A percentile compares a stretch with the other conserved stretches of the same genome.
phyloP scores from a whole-genome alignment of 2,888 invertebrate genomes.

The Nowickia ferox region DNA sequence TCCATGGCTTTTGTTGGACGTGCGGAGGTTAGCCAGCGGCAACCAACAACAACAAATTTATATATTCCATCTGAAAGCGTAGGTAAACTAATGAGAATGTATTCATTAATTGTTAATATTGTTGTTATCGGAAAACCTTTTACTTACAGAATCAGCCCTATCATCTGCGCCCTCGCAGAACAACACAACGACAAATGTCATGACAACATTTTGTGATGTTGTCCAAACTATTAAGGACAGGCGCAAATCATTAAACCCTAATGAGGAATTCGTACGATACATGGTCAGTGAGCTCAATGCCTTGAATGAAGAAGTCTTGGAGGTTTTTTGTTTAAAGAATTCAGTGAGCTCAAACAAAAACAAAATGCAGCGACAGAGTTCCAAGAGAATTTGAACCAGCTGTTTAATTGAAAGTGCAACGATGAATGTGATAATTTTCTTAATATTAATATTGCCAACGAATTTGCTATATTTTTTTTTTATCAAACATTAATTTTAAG shows the following conservation, averaged over 20 bases:
- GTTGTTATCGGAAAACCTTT: slow-evolving; percentile 14
- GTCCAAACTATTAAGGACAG: slow-evolving; percentile 33
- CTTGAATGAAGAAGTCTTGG: slow-evolving; percentile 33
- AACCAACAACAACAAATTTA: slow-evolving; percentile 33
- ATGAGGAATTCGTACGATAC: slow-evolving; percentile 32
- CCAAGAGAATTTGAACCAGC: no score
- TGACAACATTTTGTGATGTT: slow-evolving; percentile 45
- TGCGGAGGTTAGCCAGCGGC: slow-evolving; percentile 28
- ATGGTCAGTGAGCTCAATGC: slow-evolving; percentile 36
- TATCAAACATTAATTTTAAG: slow-evolving; percentile 27
- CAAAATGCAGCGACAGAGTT: slow-evolving; percentile 17
- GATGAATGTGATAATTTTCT: no score
- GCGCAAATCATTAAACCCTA: slow-evolving; percentile 25
- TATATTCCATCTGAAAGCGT: slow-evolving; percentile 23
- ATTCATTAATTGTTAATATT: slow-evolving; percentile 26
- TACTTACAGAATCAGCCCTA: slow-evolving; percentile 32
- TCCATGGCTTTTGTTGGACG: slow-evolving; percentile 30
- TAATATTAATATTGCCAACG: no score
- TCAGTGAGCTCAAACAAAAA: slow-evolving; percentile 24
- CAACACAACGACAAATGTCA: slow-evolving; percentile 33
- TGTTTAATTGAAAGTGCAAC: no score
- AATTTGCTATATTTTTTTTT: no score
- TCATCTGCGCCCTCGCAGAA: slow-evolving; percentile 27
- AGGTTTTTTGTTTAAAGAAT: slow-evolving; percentile 38
- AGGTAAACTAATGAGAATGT: slow-evolving; percentile 33